Evolutionary conservation across 2,113 vertebrate species (phyloP).

Genomic region (Myotis davidii): DNA sequence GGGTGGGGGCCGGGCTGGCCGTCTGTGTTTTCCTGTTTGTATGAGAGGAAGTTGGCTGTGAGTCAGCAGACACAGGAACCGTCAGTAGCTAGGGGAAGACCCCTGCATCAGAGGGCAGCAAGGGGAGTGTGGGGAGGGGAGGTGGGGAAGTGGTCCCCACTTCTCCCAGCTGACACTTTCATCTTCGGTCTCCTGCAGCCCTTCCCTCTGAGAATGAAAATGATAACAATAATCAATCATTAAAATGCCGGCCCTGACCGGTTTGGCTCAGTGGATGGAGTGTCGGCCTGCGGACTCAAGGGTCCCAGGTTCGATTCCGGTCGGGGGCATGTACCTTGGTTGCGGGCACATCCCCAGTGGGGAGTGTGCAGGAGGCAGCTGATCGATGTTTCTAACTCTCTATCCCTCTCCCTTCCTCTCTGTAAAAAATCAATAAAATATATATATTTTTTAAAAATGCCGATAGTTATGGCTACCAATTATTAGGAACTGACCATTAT

Average conservation of each 20-base stretch:
- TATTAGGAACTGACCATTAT: constrained; percentile 29
- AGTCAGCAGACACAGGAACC: background rate
- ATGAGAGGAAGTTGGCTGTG: constrained; percentile 52
- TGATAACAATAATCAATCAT: constrained; percentile 49
- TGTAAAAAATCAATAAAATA: no score
- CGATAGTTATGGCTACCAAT: background rate
- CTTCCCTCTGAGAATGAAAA: constrained; percentile 42
- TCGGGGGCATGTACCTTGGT: no score
- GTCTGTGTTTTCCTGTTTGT: constrained; percentile 63
- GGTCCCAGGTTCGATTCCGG: no score
- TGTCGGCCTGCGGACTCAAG: no score
- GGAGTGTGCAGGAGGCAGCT: no score
- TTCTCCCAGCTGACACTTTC: background rate
- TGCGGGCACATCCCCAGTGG: no score
- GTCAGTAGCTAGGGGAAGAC: constrained; percentile 59
- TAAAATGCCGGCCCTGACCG: background rate
- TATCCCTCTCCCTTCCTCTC: no score
- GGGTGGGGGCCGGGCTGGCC: background rate
- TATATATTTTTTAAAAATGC: background rate
- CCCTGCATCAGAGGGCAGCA: background rate
- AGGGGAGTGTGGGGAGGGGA: background rate
- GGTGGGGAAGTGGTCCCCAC: background rate
- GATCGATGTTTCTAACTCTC: no score
- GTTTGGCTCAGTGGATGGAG: no score
- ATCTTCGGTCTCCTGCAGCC: background rate